A percentile compares a stretch with the other conserved stretches of the same genome.
Conservation (phyloP, 64 coral and sea anemone species). For the Pocillopora verrucosa region DNA sequence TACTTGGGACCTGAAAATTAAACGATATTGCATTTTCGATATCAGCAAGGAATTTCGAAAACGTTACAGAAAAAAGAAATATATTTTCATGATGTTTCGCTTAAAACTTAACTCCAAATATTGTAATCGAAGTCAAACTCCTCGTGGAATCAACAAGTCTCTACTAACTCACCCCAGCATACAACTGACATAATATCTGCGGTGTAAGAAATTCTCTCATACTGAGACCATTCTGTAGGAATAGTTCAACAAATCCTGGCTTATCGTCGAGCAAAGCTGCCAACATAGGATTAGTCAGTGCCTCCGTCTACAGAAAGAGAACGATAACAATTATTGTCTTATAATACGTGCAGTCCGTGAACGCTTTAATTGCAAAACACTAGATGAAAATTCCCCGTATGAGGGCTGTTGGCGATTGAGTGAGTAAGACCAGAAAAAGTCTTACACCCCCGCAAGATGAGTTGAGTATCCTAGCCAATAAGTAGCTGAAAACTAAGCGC, state of each 20-base stretch:
- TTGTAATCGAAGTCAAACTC: not conserved
- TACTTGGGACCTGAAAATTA: conserved; percentile 59
- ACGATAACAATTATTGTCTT: not conserved
- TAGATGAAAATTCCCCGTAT: too few relatives aligned
- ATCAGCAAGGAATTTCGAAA: not conserved
- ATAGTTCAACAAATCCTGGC: conserved; percentile 81
- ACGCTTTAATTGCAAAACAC: too few relatives aligned
- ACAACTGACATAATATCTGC: conserved; percentile 75
- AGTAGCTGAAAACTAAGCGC: too few relatives aligned
- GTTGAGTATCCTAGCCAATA: too few relatives aligned
- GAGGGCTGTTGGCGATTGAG: too few relatives aligned
- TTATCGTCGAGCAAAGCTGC: conserved; percentile 95
- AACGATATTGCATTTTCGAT: not conserved
- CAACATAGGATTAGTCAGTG: conserved; percentile 68
- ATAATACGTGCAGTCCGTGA: too few relatives aligned
- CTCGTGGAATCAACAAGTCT: not conserved
- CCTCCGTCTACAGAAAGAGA: conserved; percentile 56
- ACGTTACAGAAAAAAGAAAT: too few relatives aligned
- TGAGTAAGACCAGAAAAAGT: too few relatives aligned
- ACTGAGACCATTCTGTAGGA: conserved; percentile 85
- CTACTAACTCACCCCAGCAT: conserved; percentile 66
- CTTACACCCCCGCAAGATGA: too few relatives aligned
- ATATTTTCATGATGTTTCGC: too few relatives aligned
- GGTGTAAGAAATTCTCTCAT: conserved; percentile 88
- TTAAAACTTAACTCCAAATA: too few relatives aligned